Evolutionary conservation across 2,888 invertebrate species (phyloP).

Genomic region (Tinea semifulvella): DNA sequence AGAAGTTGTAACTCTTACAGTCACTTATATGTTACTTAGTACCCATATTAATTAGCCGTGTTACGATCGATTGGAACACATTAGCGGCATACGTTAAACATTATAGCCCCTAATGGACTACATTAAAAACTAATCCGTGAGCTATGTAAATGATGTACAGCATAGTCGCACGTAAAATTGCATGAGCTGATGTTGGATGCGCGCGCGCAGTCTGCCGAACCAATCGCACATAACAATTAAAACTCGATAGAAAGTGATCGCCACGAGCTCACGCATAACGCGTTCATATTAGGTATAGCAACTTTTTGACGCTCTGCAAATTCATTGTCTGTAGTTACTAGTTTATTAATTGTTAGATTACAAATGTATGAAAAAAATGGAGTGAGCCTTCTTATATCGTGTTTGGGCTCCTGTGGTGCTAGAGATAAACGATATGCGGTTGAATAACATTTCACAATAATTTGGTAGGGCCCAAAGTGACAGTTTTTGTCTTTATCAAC

Average conservation of each 20-base stretch:
- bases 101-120: slow-evolving; percentile 9
- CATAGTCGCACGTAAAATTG: slow-evolving; percentile 63
- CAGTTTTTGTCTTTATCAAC: too few species aligned
- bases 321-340: too few species aligned
- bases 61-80: slow-evolving; percentile 1
- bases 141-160: slow-evolving; percentile 44
- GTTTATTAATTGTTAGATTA: too few species aligned
- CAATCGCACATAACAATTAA: slow-evolving; percentile 60
- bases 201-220: slow-evolving; percentile 31
- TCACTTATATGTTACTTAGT: neutral
- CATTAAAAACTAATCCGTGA: slow-evolving; percentile 28
- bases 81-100: neutral
- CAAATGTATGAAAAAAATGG: too few species aligned
- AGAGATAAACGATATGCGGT: too few species aligned
- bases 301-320: too few species aligned
- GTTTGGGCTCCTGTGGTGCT: too few species aligned
- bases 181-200: slow-evolving; percentile 33
- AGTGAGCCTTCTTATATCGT: too few species aligned
- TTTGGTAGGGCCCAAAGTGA: too few species aligned
- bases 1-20: too few species aligned
- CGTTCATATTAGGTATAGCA: slow-evolving; percentile 11
- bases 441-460: too few species aligned
- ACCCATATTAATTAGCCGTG: slow-evolving; percentile 6
- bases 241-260: slow-evolving; percentile 60
- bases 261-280: slow-evolving; percentile 21